Evolutionary conservation across 1,140 invertebrate species (phyloP).

Genomic region (Lasaia peninsularis): DNA sequence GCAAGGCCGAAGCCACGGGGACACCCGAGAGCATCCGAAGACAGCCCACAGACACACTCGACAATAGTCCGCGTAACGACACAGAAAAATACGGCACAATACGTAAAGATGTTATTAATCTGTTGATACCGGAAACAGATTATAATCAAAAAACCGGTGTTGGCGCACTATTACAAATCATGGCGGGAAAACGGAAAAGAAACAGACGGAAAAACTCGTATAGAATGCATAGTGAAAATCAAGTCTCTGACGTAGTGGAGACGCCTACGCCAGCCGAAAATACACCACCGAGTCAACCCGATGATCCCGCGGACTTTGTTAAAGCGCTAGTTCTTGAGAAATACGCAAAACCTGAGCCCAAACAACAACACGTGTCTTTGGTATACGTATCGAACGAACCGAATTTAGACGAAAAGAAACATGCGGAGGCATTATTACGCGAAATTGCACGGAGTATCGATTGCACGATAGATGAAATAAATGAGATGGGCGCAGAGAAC

Average conservation of each 20-base stretch:
- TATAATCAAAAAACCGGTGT: slow-evolving; percentile 57
- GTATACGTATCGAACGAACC: slow-evolving; percentile 54
- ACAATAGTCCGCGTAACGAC: slow-evolving; percentile 39
- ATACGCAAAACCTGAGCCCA: slow-evolving; percentile 48
- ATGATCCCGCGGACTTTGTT: slow-evolving; percentile 54
- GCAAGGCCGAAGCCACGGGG: slow-evolving; percentile 46
- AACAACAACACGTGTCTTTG: slow-evolving; percentile 61
- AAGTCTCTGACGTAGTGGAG: slow-evolving; percentile 18
- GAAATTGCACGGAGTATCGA: slow-evolving; percentile 64
- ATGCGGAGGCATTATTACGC: slow-evolving; percentile 54
- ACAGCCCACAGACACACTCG: slow-evolving; percentile 46
- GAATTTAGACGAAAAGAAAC: slow-evolving; percentile 50
- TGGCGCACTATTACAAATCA: slow-evolving; percentile 52
- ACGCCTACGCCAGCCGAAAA: slow-evolving; percentile 53
- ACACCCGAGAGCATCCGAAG: slow-evolving; percentile 43
- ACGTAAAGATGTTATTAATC: slow-evolving; percentile 66
- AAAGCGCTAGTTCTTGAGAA: slow-evolving; percentile 62
- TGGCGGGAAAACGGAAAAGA: slow-evolving; percentile 53
- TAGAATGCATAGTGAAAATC: slow-evolving; percentile 14
- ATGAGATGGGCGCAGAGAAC: slow-evolving; percentile 58
- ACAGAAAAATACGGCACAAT: slow-evolving; percentile 37
- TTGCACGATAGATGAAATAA: slow-evolving; percentile 51
- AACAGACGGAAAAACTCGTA: slow-evolving; percentile 38
- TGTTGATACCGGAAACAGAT: slow-evolving; percentile 54
- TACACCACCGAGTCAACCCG: slow-evolving; percentile 35